These are phyloP conservation scores for Vanessa tameamea DNA, from an alignment of 1,140 invertebrate species.

Conservation along the genomic window DNA sequence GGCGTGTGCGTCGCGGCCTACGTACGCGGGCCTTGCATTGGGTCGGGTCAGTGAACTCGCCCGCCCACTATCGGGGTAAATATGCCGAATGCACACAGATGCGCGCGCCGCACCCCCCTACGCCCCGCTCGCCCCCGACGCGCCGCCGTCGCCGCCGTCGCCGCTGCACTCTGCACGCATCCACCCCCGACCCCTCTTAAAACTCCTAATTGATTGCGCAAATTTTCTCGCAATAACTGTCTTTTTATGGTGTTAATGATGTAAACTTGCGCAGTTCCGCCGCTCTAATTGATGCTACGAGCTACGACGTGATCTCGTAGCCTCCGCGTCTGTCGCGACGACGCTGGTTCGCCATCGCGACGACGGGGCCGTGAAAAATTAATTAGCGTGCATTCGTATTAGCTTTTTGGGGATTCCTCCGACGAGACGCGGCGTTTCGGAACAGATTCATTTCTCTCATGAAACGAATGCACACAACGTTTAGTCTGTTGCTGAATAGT, in stretches of 20 bases:
- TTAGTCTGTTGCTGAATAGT: constrained; percentile 4
- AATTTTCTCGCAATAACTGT: constrained; percentile 80
- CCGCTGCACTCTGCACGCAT: constrained; percentile 76
- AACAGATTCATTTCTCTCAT: constrained; percentile 18
- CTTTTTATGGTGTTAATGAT: constrained; percentile 80
- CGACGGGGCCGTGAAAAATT: constrained; percentile 66
- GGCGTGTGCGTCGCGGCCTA: constrained; percentile 73
- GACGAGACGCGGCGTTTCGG: constrained; percentile 31
- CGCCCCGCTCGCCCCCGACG: constrained; percentile 40
- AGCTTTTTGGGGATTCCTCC: constrained; percentile 54
- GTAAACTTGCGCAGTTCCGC: constrained; percentile 75
- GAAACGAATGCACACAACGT: background rate
- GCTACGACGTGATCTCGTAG: constrained; percentile 37
- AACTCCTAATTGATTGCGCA: constrained; percentile 80
- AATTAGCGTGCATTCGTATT: constrained; percentile 62
- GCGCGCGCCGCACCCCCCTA: constrained; percentile 67
- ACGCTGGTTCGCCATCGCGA: constrained; percentile 42
- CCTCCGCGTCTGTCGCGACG: constrained; percentile 27
- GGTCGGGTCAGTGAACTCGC: constrained; percentile 78
- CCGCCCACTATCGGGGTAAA: constrained; percentile 80
- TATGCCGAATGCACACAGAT: constrained; percentile 80
- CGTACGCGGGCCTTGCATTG: constrained; percentile 77
- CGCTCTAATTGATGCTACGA: constrained; percentile 71
- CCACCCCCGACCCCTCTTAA: constrained; percentile 73
- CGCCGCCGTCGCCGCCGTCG: constrained; percentile 48